Evolutionary conservation across 2,797 vertebrate genomes (phyloP).

Genomic region (Rhinichthys osculus): DNA sequence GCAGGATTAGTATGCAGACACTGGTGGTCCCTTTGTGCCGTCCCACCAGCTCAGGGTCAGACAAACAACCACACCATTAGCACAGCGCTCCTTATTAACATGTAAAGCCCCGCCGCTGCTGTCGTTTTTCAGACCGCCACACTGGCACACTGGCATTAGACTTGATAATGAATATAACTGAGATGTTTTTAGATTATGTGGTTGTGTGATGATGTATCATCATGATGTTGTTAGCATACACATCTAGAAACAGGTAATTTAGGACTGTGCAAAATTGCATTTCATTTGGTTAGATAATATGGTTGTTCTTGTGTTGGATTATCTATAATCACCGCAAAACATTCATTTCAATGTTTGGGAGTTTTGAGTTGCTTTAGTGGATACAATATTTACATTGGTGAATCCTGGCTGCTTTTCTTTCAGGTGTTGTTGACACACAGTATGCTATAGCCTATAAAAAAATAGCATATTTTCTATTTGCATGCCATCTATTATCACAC

Average conservation of each 20-base stretch:
- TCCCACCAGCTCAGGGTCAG: slow-evolving; percentile 58
- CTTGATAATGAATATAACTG: slow-evolving; percentile 27
- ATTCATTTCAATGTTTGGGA: not conserved
- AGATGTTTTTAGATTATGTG: slow-evolving; percentile 13
- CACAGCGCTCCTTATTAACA: slow-evolving; percentile 57
- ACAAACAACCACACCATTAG: slow-evolving; percentile 63
- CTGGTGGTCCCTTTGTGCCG: slow-evolving; percentile 6
- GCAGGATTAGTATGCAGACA: slow-evolving; percentile 64
- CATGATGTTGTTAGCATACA: not conserved
- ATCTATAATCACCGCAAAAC: not conserved
- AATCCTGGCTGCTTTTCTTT: not conserved
- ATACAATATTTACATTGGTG: not conserved
- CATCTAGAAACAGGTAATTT: not conserved
- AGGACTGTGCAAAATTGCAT: not conserved
- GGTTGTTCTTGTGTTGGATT: not conserved
- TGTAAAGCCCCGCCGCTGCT: slow-evolving; percentile 17
- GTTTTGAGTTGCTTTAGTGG: not conserved
- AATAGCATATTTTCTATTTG: too few relatives aligned
- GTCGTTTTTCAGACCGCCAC: not conserved
- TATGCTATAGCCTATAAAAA: not conserved
- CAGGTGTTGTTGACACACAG: not conserved
- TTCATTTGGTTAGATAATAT: not conserved
- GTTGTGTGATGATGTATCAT: slow-evolving; percentile 3
- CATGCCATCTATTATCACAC: not conserved
- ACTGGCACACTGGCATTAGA: not conserved